Evolutionary conservation across 2,113 vertebrate species (phyloP), one percentile per base, ranked within the genome.

Genomic region (Morone saxatilis): DNA sequence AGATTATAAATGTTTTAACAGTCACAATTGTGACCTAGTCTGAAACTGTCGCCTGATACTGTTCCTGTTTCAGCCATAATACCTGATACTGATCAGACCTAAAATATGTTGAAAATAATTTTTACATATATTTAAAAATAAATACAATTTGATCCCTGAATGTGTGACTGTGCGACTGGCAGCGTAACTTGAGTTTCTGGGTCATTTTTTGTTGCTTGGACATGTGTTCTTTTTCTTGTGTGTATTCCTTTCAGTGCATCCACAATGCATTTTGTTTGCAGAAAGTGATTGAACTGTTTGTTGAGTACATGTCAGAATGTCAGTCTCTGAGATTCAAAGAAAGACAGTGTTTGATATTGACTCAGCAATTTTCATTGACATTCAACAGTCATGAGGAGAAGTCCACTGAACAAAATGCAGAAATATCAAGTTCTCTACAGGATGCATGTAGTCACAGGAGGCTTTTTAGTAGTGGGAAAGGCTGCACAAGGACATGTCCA

Each of bases 211-310:
- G 9, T 63, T 22, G 6, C 22, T 40, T 56, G 40, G 63, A 40
- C 16, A 7, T n/a, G 41, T 75, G 40, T 81, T 62, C n/a, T 11
- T 57, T 76, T 38, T 51, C 36, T 22, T 48, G 47, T 25, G 53
- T 65, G 47, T 68, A 13, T 80, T 56, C n/a, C 22, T 76, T 66
- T 66, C 47, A n/a, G n/a, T 78, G n/a, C 1, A 11, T 59, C 56
- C 36, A 51, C 50, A 59, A 36, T 22, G 22, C 36, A 47, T 43
- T 71, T 57, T 67, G 48, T 59, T 25, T 48, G 59, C 13, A 40
- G 19, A 50, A 17, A 50, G 36, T 20, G 17, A 13, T 50, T n/a
- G 6, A 47, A 36, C 19, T 38, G 7, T 8, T 11, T 47, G 38
- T 78, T 51, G 4, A n/a, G 38, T 60, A 43, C 31, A 45, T 43